Percentiles rank a stretch among this genome's conserved stretches.
These are phyloP conservation scores for Pycnomerus fuliginosus DNA, from an alignment of 2,888 invertebrate genomes.

Conservation along the genomic window DNA sequence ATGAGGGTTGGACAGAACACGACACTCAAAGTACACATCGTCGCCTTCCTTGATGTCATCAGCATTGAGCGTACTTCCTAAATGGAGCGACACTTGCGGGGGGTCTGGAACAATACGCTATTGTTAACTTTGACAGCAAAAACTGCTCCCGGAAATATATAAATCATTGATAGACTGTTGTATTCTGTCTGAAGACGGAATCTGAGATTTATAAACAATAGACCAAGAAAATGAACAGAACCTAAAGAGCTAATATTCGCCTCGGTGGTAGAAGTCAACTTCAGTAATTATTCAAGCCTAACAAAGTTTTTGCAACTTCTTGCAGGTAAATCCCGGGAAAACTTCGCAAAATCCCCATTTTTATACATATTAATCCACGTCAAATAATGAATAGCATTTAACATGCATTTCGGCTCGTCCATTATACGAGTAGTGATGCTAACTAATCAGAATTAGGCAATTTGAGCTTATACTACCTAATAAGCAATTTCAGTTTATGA, in stretches of 20 bases:
- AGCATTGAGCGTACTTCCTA: conserved; percentile 82
- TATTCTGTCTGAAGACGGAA: conserved; percentile 19
- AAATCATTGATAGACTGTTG: conserved; percentile 46
- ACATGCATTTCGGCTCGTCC: too few relatives aligned
- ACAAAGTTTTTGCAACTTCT: too few relatives aligned
- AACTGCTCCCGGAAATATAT: conserved; percentile 38
- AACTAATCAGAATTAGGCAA: too few relatives aligned
- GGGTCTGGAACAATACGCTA: too few relatives aligned
- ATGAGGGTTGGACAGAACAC: conserved; percentile 84
- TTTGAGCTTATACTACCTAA: too few relatives aligned
- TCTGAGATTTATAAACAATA: conserved; percentile 30
- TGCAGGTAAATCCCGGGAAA: too few relatives aligned
- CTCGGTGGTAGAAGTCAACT: background rate
- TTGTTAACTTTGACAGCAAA: conserved; percentile 34
- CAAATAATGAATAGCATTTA: too few relatives aligned
- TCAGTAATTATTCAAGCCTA: background rate
- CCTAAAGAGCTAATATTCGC: conserved; percentile 10
- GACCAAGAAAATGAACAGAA: conserved; percentile 31
- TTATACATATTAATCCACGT: too few relatives aligned
- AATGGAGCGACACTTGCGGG: conserved; percentile 76
- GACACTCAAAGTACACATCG: conserved; percentile 91
- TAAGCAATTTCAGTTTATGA: too few relatives aligned
- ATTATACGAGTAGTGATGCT: too few relatives aligned
- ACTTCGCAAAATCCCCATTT: too few relatives aligned
- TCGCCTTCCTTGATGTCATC: conserved; percentile 91